Evolutionary conservation across 2,113 vertebrate species (phyloP), one percentile per base, ranked within the genome.

Genomic region (Microtus ochrogaster): DNA sequence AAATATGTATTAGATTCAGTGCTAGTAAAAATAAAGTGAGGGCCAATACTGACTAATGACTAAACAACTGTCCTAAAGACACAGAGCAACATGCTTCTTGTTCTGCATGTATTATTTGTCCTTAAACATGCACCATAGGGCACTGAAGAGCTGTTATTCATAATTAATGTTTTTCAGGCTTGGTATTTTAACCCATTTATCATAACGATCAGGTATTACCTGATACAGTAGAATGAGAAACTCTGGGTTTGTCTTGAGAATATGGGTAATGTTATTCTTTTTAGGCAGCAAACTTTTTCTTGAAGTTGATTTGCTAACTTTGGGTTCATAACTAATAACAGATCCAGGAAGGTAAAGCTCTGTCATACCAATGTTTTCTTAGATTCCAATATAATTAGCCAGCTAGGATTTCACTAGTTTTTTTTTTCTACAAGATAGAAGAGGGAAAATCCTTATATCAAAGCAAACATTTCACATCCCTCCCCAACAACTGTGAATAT

Each of bases 91-190:
- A 44, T 55, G 16, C 39, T 96, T 94, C 41, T 88, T 21, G 5
- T 19, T 92, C 81, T 94, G 77, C 3, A 66, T 5, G 81, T 84
- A 68, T 11, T 33, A 81, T 36, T 81, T 16, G 89, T 89, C 88
- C 41, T 91, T 94, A 76, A 98, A 97, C 78, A 61, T 96, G 13
- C 90, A 97, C 95, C n/a, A 93, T 17, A 61, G 55, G 92, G 85
- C 96, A 96, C 89, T 89, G 63, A 14, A 87, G 12, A 93, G 39
- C 30, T 97, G 83, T 96, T 87, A 97, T 96, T 98, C 74, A 93
- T 95, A 98, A 97, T 89, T 97, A 95, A 94, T 97, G 95, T 97
- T 95, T 96, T 92, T 91, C 83, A 76, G 90, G 39, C 47, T 90
- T 89, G 65, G 33, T 95, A 91, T 93, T 78, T 96, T 96, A 98